phyloP scores from a whole-genome alignment of 2,888 invertebrate species.

The Hydriomena furcata region DNA sequence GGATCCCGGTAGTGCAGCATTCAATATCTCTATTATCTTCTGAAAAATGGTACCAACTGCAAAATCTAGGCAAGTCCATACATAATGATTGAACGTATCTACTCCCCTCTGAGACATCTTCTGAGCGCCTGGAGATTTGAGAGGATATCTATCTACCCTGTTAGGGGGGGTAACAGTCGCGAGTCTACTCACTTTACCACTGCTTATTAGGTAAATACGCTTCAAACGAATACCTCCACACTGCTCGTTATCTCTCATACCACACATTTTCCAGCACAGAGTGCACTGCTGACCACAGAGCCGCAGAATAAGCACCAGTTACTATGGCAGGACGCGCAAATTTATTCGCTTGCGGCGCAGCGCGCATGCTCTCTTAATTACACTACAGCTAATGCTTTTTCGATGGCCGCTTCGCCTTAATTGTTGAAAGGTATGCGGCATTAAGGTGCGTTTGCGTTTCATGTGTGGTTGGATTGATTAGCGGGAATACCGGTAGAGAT shows the following conservation, averaged over 20 bases:
- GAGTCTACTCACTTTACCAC: too few relatives aligned
- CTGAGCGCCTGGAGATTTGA: too few relatives aligned
- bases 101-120: too few relatives aligned
- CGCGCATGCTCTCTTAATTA: conserved; percentile 71
- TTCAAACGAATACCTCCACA: conserved; percentile 2
- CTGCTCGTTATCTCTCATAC: conserved; percentile 15
- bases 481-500: conserved; percentile 20
- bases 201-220: neutral
- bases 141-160: too few relatives aligned
- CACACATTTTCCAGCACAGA: conserved; percentile 11
- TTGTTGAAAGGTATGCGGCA: conserved; percentile 33
- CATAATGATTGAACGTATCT: too few relatives aligned
- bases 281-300: conserved; percentile 26
- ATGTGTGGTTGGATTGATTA: conserved; percentile 32
- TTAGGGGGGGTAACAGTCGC: too few relatives aligned
- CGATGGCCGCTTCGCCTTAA: conserved; percentile 53
- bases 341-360: conserved; percentile 53
- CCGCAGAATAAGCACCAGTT: conserved; percentile 9
- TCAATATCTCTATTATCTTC: too few relatives aligned
- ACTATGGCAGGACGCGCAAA: conserved; percentile 53
- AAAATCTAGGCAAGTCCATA: too few relatives aligned
- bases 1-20: too few relatives aligned
- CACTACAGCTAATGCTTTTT: conserved; percentile 69
- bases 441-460: conserved; percentile 29
- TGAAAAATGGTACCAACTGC: too few relatives aligned